Base-by-base conservation (phyloP, 2,797 vertebrate species). In the Lepus townsendii region DNA sequence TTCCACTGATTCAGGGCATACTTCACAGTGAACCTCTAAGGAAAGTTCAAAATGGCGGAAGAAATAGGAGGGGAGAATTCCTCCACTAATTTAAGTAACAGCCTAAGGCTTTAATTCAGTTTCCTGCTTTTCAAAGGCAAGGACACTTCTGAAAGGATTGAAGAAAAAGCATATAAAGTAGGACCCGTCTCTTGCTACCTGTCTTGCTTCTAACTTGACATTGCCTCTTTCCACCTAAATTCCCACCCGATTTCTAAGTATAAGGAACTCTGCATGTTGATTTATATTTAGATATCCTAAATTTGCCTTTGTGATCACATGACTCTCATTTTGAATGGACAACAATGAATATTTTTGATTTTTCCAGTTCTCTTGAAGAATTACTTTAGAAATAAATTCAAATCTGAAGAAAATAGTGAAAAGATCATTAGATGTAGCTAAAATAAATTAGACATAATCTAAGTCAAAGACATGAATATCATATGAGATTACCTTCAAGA, bases 31-130 rank as follows among this genome's bases (percentile, higher is more conserved):
- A 63, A 42, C 66, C 32, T 86, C 75, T 75, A 82, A 97, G 62
- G 54, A 95, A 94, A 94, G 80, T 95, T 96, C 60, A 93, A 88
- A 93, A 93, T 93, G 54, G 14, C 76, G 10, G 24, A 38, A 94
- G 68, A 95, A 85, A 90, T 26, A 65, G 27, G 52, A 35, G 47
- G 38, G 20, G 19, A 7, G 10, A 65, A 38, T 83, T 86, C 87
- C 47, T 88, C 62, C 52, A 92, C 86, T 95, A 91, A 94, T 95
- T 87, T 95, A 76, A 96, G 91, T 92, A 96, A 91, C 11, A 83
- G 86, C 83, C 76, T 71, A 62, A 75, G 85, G 88, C 83, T 91
- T 96, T 92, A 94, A 94, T 95, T 95, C 92, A 83, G 27, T 77
- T 90, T 92, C 22, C 47, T 86, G n/a, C 75, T 57, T 90, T 90